Evolutionary conservation across 2,888 invertebrate genomes (phyloP), one percentile per base, ranked within the genome.

Genomic region (Microctonus brassicae): DNA sequence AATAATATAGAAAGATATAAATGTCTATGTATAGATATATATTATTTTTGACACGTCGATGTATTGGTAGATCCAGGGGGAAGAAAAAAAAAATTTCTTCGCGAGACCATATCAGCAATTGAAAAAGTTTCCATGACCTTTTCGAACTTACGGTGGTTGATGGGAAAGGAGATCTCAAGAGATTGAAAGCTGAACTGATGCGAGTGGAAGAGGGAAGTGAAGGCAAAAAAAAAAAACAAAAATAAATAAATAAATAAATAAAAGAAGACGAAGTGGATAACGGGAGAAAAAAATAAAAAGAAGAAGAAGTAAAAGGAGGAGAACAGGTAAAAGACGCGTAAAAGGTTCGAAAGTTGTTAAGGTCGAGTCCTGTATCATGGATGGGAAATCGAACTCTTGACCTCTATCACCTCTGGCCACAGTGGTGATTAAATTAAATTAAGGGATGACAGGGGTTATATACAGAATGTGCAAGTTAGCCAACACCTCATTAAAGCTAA

Each of bases 61-160:
- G n/a, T 58, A 65, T 52, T 53, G 34, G 29, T 6, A 17, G 57
- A 64, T 64, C 29, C 11, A 26, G 47, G 17, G 17, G 9, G 17
- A 47, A 17, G 17, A n/a, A 17, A 47, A 47, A 47, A 53, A 33
- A 65, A 55, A 55, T 69, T 62, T 26, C 34, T 60, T 52, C 39
- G 29, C 17, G 4, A 17, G 63, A 66, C 72, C 60, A 74, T 70
- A 77, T 76, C 75, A 75, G 72, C 81, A 80, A 83, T 83, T 83
- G 83, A 83, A 83, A 83, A 83, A 83, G 81, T 83, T 83, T 60
- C 72, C 75, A 72, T 69, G 77, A 73, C 73, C 77, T 70, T 36
- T 60, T 55, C 52, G 68, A 69, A 75, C 72, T 67, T 73, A 74
- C 64, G 75, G 52, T n/a, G 73, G 73, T 72, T 63, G 62, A 60